These are phyloP conservation scores for Drosophila trichaetosa DNA, from an alignment of 2,888 invertebrate genomes.

Conservation along the genomic window DNA sequence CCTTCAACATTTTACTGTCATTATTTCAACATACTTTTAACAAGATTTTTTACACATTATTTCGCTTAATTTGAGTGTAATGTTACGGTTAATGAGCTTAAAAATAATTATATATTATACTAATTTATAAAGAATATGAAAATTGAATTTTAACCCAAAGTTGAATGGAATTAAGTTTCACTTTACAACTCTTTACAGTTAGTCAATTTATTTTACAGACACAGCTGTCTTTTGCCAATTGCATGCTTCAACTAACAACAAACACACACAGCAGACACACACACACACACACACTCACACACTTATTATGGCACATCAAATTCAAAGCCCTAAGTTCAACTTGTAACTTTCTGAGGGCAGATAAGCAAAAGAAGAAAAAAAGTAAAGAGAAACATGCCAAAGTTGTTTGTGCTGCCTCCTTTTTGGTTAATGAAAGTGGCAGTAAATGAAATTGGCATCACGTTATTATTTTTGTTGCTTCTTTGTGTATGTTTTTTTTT, in stretches of 20 bases:
- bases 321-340: conserved; percentile 16
- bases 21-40: background rate
- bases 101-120: background rate
- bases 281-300: conserved; percentile 4
- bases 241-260: background rate
- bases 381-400: conserved; percentile 34
- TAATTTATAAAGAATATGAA: background rate
- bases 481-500: conserved; percentile 20
- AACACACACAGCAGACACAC: conserved; percentile 9
- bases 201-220: conserved; percentile 1
- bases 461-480: conserved; percentile 59
- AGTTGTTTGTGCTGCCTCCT: conserved; percentile 13
- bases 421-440: conserved; percentile 72
- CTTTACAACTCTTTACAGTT: conserved; percentile 1
- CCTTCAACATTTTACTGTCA: too few species aligned
- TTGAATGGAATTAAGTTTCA: background rate
- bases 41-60: background rate
- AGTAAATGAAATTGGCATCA: conserved; percentile 78
- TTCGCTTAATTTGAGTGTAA: background rate
- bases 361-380: conserved; percentile 35
- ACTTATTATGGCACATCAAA: conserved; percentile 29
- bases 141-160: background rate
- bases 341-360: conserved; percentile 41
- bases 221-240: conserved; percentile 6
- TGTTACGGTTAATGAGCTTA: background rate